Evolutionary conservation across 2,113 vertebrate genomes (phyloP), one percentile per base, ranked within the genome.

Genomic region (Vireo altiloquus): DNA sequence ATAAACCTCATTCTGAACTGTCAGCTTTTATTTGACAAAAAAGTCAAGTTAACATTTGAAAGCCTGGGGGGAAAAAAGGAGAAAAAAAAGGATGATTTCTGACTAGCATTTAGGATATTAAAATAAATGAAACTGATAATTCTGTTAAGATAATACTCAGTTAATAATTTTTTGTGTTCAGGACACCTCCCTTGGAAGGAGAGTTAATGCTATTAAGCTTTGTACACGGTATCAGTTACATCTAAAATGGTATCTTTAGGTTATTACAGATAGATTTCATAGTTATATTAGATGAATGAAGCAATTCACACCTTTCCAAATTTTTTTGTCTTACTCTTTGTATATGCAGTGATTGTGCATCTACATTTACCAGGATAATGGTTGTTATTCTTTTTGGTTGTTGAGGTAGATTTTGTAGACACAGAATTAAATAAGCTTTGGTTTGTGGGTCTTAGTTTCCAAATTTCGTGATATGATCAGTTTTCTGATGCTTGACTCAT

Each of bases 41-140:
- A 60, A 39, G 2, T 31, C 18, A 44, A 31, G 8, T 37, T 39
- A 63, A 84, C 20, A 25, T 8, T 72, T 42, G 40, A 47, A 91
- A 84, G 4, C 2, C 39, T 44, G 7, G 11, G 4, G 1, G 2
- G 2, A 5, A 25, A 42, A 52, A 69, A 23, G 15, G 13, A 2
- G 3, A 24, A 4, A 15, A 15, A 16, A 6, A 63, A 13, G 2
- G 9, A 4, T 44, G 19, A 57, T 28, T 94, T 89, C 20, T 65
- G 40, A 33, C 8, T 28, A 57, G 3, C 6, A 27, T 54, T 66
- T 59, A 75, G 7, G 28, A 63, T 82, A 82, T 78, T 30, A 46
- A 77, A 72, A 54, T n/a, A 64, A 88, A 76, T 42, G 22, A 37
- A 61, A 37, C 25, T 3, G 33, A 57, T 17, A 78, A 17, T 70